Base-by-base conservation (phyloP, 2,797 vertebrate genomes). In the Anomalospiza imberbis region DNA sequence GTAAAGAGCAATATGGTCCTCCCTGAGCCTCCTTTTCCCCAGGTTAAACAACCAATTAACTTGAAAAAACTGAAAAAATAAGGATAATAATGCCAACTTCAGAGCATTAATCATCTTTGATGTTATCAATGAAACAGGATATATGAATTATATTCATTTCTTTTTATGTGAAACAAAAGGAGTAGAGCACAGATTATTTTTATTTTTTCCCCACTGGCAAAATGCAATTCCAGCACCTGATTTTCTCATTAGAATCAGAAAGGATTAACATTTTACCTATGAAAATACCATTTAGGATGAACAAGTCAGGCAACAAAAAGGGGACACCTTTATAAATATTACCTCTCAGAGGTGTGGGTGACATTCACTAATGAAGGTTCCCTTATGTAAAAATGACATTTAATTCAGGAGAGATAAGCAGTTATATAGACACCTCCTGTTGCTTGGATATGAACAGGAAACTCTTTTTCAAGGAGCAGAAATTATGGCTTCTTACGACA, bases 351-450 rank as follows among this genome's bases (percentile, higher is more conserved):
- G 51, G 74, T 91, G 53, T 68, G 68, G 50, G 38, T 95, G 87
- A 51, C 91, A 94, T 93, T 96, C 92, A 82, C 57, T 91, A 89
- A 76, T 85, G 90, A 92, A 80, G 67, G 71, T 79, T 94, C 90
- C 88, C 36, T 74, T 68, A 90, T 71, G 84, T 60, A 93, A 96
- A 96, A 94, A 89, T 96, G 62, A 85, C 94, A 95, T 96, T 96
- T 94, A 85, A 91, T 72, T 55, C 44, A 85, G 66, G 38, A 51
- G 40, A 85, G 50, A 90, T 8, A 50, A 31, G 50, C 73, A 61
- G 45, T 48, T 75, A 17, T 24, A 62, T 17, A 68, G 88, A 70
- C 53, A 88, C 5, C 48, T 83, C 42, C 45, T 57, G 17, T 54
- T 68, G 57, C 60, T 47, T 47, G 61, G 32, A 42, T 81, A 15